Percentiles rank a stretch among this genome's conserved stretches.
These are phyloP conservation scores for Megalurothrips usitatus DNA, from an alignment of 2,888 invertebrate species.

Conservation along the genomic window DNA sequence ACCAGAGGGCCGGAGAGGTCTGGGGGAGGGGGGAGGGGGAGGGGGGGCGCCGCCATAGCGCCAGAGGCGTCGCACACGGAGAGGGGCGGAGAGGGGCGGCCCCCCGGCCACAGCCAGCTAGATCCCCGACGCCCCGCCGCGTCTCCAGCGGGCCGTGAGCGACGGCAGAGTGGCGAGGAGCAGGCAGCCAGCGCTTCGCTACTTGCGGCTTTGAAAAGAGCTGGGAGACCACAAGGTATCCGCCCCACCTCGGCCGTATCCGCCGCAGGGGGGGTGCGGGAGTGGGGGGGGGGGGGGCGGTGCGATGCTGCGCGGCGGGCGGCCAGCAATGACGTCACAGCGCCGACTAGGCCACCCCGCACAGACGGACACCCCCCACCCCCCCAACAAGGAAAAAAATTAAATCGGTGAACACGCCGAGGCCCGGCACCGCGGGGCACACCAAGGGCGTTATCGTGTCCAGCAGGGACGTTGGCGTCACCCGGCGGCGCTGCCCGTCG, in stretches of 20 bases:
- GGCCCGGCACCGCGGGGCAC: too few relatives aligned
- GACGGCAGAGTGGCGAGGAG: constrained; percentile 11
- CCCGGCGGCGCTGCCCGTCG: too few relatives aligned
- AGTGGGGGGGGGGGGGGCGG: constrained; percentile 30
- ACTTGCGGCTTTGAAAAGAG: constrained; percentile 23
- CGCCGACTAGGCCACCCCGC: too few relatives aligned
- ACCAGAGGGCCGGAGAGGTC: constrained; percentile 30
- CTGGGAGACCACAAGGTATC: constrained; percentile 31
- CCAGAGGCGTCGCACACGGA: neutral
- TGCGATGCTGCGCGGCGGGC: constrained; percentile 19
- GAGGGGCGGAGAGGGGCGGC: constrained; percentile 26
- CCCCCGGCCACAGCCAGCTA: neutral
- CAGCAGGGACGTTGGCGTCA: too few relatives aligned
- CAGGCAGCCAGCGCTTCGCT: neutral
- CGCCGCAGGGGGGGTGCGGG: constrained; percentile 12
- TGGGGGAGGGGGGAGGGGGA: constrained; percentile 27
- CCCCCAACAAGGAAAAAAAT: too few relatives aligned
- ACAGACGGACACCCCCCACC: too few relatives aligned
- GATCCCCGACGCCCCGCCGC: neutral
- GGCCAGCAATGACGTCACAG: too few relatives aligned
- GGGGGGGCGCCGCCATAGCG: constrained; percentile 28
- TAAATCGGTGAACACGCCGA: too few relatives aligned
- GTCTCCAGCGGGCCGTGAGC: constrained; percentile 27
- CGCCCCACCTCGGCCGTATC: constrained; percentile 26
- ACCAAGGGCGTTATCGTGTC: too few relatives aligned